A percentile compares a stretch with the other conserved stretches of the same genome.
These are phyloP conservation scores for Pristionchus maxplancki DNA, from an alignment of 2,888 invertebrate genomes.

Conservation along the genomic window DNA sequence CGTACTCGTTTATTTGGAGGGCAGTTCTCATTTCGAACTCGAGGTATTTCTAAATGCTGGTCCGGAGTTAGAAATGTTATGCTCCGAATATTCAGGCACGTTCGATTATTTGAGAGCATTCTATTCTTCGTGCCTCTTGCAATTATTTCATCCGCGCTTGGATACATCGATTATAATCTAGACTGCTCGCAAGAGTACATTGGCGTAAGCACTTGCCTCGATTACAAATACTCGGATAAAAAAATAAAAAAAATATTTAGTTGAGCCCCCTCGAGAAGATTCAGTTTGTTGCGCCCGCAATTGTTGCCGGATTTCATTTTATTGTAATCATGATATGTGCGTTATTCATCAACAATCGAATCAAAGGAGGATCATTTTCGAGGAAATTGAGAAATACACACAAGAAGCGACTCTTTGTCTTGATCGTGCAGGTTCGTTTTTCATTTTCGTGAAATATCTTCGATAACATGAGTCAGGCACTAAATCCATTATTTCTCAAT, in stretches of 20 bases:
- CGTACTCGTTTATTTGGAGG: slow-evolving; percentile 24
- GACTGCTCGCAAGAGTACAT: not conserved
- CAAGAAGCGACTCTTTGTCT: not conserved
- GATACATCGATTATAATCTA: not conserved
- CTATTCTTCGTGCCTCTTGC: not conserved
- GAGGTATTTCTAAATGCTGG: not conserved
- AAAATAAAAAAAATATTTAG: not conserved
- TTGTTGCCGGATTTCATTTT: not conserved
- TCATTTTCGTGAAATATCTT: not conserved
- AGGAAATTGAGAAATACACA: not conserved
- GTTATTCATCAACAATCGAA: not conserved
- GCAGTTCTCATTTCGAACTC: slow-evolving; percentile 34
- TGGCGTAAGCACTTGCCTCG: not conserved
- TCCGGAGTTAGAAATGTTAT: not conserved
- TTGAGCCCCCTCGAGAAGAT: not conserved
- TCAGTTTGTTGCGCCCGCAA: not conserved
- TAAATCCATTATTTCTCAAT: not conserved
- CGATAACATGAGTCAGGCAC: not conserved
- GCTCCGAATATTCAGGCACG: not conserved
- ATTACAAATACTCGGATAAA: not conserved
- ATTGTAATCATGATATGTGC: not conserved
- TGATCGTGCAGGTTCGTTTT: not conserved
- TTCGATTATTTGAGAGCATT: not conserved
- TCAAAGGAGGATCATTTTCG: not conserved
- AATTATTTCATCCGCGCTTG: not conserved